A percentile compares a stretch with the other conserved stretches of the same genome.
Evolutionary conservation across 2,113 vertebrate genomes (phyloP).

Genomic region (Eublepharis macularius): DNA sequence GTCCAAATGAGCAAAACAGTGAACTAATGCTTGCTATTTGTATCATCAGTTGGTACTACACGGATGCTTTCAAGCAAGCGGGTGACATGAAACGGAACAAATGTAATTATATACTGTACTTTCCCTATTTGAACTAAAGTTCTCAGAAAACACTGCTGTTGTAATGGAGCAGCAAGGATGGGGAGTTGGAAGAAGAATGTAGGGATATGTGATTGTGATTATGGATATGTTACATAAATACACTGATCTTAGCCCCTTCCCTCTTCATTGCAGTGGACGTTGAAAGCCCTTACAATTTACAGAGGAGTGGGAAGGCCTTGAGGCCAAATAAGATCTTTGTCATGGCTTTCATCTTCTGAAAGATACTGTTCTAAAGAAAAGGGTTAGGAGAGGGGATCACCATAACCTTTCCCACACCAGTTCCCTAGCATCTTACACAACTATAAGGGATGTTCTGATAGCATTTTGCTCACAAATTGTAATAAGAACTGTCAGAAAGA

Average conservation of each 20-base stretch:
- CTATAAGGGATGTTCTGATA: not conserved
- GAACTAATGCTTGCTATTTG: not conserved
- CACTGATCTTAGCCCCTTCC: not conserved
- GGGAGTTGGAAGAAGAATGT: not conserved
- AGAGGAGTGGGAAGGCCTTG: not conserved
- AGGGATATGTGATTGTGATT: not conserved
- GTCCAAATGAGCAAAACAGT: not conserved
- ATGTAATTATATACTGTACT: not conserved
- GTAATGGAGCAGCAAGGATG: not conserved
- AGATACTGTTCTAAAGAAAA: not conserved
- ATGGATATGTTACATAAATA: not conserved
- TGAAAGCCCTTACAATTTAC: not conserved
- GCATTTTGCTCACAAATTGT: no score
- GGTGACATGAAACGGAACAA: not conserved
- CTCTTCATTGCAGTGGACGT: not conserved
- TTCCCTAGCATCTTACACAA: not conserved
- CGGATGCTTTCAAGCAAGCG: constrained; percentile 12
- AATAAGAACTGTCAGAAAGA: no score
- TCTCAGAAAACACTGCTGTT: not conserved
- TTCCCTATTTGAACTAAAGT: not conserved
- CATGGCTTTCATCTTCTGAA: not conserved
- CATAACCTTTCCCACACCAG: no score
- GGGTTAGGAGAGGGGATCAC: no score
- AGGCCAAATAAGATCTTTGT: not conserved
- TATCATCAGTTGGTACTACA: constrained; percentile 11